phyloP scores from a whole-genome alignment of 2,888 invertebrate species.

The Drosophila paranaensis region DNA sequence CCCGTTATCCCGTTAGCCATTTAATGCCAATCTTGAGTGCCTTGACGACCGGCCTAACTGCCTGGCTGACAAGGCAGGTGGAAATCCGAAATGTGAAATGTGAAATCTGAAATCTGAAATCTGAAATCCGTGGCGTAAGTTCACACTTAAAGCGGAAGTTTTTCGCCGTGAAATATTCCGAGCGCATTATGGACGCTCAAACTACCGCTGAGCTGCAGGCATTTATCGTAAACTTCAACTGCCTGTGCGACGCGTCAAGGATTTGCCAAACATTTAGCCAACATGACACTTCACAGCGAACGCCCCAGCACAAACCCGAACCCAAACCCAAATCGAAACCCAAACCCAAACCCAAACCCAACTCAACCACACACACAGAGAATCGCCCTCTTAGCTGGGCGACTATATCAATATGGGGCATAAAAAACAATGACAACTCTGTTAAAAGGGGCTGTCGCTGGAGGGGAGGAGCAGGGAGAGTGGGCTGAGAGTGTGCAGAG shows the following conservation, averaged over 20 bases:
- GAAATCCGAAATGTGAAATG: too few species aligned
- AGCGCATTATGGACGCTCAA: constrained; percentile 62
- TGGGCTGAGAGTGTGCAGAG: neutral
- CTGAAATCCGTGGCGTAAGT: constrained; percentile 45
- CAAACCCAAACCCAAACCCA: neutral
- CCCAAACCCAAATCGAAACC: neutral
- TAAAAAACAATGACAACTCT: constrained; percentile 78
- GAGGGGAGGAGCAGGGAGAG: neutral
- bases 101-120: too few species aligned
- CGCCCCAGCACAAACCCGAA: neutral
- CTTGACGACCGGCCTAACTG: constrained; percentile 8
- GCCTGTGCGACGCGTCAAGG: constrained; percentile 76
- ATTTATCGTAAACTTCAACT: constrained; percentile 81
- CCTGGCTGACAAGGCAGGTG: constrained; percentile 14
- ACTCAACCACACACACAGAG: neutral
- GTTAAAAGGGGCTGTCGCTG: constrained; percentile 21
- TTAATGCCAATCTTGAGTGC: constrained; percentile 44
- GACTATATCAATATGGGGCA: constrained; percentile 59
- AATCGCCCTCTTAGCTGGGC: constrained; percentile 7
- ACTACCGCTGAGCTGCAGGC: constrained; percentile 65
- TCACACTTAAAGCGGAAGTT: constrained; percentile 55
- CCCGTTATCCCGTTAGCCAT: constrained; percentile 50
- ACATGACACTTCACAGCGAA: constrained; percentile 71
- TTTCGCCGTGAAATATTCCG: constrained; percentile 62
- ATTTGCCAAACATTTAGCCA: constrained; percentile 79